These are phyloP conservation scores for Mormoops blainvillei DNA, from an alignment of 2,113 vertebrate species.

Conservation along the genomic window DNA sequence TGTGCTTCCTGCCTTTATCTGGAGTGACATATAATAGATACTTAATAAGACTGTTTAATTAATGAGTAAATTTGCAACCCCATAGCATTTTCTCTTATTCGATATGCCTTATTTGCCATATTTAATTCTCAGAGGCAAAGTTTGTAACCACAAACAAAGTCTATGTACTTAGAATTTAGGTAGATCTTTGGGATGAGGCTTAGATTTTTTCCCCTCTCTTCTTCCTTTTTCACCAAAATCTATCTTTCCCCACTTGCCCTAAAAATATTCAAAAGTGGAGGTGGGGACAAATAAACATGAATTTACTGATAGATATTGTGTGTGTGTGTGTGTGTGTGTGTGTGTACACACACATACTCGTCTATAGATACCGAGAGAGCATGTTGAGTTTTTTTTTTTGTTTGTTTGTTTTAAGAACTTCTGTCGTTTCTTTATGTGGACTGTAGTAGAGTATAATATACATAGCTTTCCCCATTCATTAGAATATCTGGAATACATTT, in stretches of 20 bases:
- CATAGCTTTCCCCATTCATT: not conserved
- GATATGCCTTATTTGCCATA: not conserved
- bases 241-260: not conserved
- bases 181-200: not conserved
- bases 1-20: not conserved
- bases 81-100: not conserved
- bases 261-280: not conserved
- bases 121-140: not conserved
- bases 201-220: not conserved
- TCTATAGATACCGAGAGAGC: no score
- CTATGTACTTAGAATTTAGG: not conserved
- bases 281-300: not conserved
- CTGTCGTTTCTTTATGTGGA: not conserved
- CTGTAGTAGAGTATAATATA: not conserved
- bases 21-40: not conserved
- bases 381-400: not conserved
- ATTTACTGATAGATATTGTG: not conserved
- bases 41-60: not conserved
- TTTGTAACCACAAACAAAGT: not conserved
- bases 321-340: not conserved
- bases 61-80: not conserved
- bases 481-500: not conserved
- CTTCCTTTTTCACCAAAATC: not conserved
- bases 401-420: not conserved
- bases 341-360: no score